Base-by-base conservation (phyloP, 2,797 vertebrate species). In the Pampus argenteus region DNA sequence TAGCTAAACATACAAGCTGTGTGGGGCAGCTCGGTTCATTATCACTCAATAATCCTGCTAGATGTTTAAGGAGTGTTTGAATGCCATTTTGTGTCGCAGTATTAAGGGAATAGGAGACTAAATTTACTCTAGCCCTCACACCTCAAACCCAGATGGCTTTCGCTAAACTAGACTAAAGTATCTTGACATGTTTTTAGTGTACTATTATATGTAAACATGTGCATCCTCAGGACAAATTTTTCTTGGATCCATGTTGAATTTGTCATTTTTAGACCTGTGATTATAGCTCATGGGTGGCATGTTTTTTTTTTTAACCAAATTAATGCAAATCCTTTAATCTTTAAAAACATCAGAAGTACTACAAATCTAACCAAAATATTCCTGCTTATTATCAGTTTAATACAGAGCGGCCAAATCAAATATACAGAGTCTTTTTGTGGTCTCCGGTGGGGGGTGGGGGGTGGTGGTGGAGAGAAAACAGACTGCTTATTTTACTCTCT, bases 401-500 rank as follows among this genome's bases (percentile, higher is more conserved):
- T 87, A 88, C 85, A 81, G 81, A 74, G 65, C n/a, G 50, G 77
- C 72, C 84, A 90, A 91, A 89, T 87, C 36, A 90, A 91, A 92
- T 87, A 88, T 58, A 91, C 74, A 87, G 48, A 69, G 59, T 75
- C 50, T 74, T 75, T 86, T 81, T 85, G 78, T 85, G 84, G 81
- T 86, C 76, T 83, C 78, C 18, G 8, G 28, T 26, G 59, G 48
- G 83, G 67, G 58, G 36, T 45, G 74, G 55, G 73, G 29, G 60
- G 59, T 50, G 82, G 68, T 60, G 42, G 76, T 26, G 59, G 73
- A 86, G 82, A 71, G 81, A 86, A 92, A 89, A 86, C 87, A 86
- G 86, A 84, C 86, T 74, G 76, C 85, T 92, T 91, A 86, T 91
- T 90, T 93, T 87, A 88, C 84, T 88, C 69, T 81, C 79, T 92